Base-by-base conservation (phyloP, 64 coral and sea anemone genomes). In the Stichodactyla mertensii region DNA sequence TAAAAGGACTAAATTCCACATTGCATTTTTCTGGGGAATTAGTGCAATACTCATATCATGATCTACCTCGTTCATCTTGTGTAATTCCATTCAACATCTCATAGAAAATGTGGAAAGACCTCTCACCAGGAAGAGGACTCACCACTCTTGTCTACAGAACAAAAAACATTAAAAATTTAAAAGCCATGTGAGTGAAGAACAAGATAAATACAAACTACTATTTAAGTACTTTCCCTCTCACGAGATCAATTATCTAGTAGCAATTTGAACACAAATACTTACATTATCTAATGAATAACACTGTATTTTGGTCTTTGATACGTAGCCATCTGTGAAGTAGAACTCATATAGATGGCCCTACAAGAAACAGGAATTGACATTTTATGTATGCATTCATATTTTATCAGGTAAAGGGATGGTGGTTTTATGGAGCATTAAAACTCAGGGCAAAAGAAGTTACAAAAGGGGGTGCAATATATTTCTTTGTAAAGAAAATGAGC, bases 11-110 rank as follows among this genome's bases (percentile, higher is more conserved):
- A 1, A 45, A 45, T 2, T 58, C 8, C 14, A 58, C 4, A 11
- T 58, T 11, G 4, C 1, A 58, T 58, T 11, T 58, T 11, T 11
- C 14, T 58, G 1, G 56, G 14, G 0, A 58, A 58, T 58, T 58
- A 58, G 56, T 9, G 8, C 1, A 57, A 15, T 70, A 22, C 10
- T 7, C 5, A 24, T 20, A 71, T 31, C 24, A 57, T 22, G 18
- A 84, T n/a, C 7, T 88, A 98, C 95, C 92, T 98, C 95, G 89
- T 80, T 98, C 95, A 55, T 98, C 92, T 20, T 91, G 92, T 2
- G 89, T 88, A 52, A 98, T 86, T 12, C 95, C 95, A 89, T 87
- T 85, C 62, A 98, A 83, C 52, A 98, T 77, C 83, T 98, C 85
- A 82, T 98, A 98, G 84, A 98, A 98, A 56, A 98, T 94, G 51